phyloP scores from a whole-genome alignment of 92 coral and sea anemone genomes.

The Porites rus region DNA sequence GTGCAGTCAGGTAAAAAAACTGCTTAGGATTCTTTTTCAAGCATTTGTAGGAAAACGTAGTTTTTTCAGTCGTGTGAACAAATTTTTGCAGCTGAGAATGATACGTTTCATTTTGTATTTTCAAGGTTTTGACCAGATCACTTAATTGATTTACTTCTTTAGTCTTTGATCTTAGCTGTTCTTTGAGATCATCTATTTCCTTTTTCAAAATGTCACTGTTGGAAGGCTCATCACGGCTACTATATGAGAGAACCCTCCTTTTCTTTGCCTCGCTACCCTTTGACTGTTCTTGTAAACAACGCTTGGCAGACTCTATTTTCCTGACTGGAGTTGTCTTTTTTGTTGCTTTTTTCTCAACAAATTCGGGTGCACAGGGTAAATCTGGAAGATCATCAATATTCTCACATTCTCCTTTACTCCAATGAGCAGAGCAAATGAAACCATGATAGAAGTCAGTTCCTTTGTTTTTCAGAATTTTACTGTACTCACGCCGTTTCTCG shows the following conservation, averaged over 20 bases:
- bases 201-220: slow-evolving; percentile 48
- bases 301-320: slow-evolving; percentile 54
- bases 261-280: slow-evolving; percentile 31
- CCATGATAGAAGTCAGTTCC: slow-evolving; percentile 64
- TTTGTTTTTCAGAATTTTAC: slow-evolving; percentile 52
- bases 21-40: slow-evolving; percentile 41
- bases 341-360: slow-evolving; percentile 46
- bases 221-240: slow-evolving; percentile 38
- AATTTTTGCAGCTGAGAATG: slow-evolving; percentile 10
- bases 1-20: slow-evolving; percentile 59
- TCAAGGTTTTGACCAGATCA: slow-evolving; percentile 44
- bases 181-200: slow-evolving; percentile 51
- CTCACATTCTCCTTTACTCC: slow-evolving; percentile 48
- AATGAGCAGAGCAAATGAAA: slow-evolving; percentile 62
- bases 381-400: slow-evolving; percentile 64
- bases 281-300: slow-evolving; percentile 38
- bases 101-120: slow-evolving; percentile 29
- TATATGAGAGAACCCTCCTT: slow-evolving; percentile 49
- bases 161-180: slow-evolving; percentile 36
- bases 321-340: slow-evolving; percentile 47
- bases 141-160: slow-evolving; percentile 41
- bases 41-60: not conserved
- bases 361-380: slow-evolving; percentile 58
- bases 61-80: slow-evolving; percentile 2
- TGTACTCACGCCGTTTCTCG: slow-evolving; percentile 25